phyloP scores from a whole-genome alignment of 2,113 vertebrate species.

The Coptodon rendalli region DNA sequence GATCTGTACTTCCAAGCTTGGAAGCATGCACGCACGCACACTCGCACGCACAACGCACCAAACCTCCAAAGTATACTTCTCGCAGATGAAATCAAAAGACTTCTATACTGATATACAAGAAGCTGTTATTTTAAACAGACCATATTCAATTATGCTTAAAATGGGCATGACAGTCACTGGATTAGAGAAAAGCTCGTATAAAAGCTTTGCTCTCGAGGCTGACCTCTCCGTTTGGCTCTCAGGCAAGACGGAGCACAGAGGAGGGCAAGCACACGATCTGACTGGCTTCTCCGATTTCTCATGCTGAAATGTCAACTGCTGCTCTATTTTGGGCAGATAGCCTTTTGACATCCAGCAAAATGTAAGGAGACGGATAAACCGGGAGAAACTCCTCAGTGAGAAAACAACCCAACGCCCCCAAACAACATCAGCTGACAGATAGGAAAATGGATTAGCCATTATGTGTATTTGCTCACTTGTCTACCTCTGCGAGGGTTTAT shows the following conservation, averaged over 20 bases:
- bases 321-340: constrained; percentile 46
- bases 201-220: constrained; percentile 27
- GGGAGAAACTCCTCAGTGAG: constrained; percentile 7
- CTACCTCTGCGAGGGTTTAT: constrained; percentile 11
- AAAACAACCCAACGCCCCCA: background rate
- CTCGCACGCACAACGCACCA: background rate
- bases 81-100: background rate
- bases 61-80: constrained; percentile 4
- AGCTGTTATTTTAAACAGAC: constrained; percentile 14
- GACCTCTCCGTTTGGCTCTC: constrained; percentile 43
- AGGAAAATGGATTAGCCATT: constrained; percentile 42
- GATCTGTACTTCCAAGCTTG: constrained; percentile 54
- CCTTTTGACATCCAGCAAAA: constrained; percentile 40
- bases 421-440: constrained; percentile 38
- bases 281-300: constrained; percentile 41
- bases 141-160: constrained; percentile 27
- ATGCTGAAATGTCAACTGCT: constrained; percentile 32
- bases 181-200: constrained; percentile 18
- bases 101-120: background rate
- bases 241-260: background rate
- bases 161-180: background rate
- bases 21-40: constrained; percentile 29
- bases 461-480: constrained; percentile 34
- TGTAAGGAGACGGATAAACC: constrained; percentile 18
- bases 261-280: constrained; percentile 2